A percentile compares a stretch with the other conserved stretches of the same genome.
These are phyloP conservation scores for Trichechus manatus DNA, from an alignment of 2,113 vertebrate genomes.

Conservation along the genomic window DNA sequence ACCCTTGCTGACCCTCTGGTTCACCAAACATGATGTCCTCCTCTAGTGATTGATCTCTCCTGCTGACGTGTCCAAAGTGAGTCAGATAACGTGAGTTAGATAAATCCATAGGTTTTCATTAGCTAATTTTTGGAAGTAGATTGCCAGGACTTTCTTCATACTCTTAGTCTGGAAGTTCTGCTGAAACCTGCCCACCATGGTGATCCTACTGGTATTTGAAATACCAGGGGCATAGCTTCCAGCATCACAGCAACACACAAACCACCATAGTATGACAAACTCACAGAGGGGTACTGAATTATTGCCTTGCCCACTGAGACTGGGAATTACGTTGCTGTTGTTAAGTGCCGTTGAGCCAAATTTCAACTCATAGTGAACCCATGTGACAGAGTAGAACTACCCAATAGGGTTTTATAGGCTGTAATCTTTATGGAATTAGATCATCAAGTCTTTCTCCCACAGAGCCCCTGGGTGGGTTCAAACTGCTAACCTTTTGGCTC, in stretches of 20 bases:
- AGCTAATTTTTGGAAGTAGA: background rate
- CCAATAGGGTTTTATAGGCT: background rate
- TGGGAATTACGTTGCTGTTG: background rate
- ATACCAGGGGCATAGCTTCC: background rate
- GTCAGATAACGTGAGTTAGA: too few species aligned
- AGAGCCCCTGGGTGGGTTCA: background rate
- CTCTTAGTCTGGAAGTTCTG: background rate
- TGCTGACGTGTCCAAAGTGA: too few species aligned
- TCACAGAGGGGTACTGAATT: background rate
- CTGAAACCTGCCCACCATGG: background rate
- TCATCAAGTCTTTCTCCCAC: background rate
- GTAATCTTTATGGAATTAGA: background rate
- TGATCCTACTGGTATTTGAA: background rate
- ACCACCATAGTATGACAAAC: background rate
- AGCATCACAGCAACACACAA: background rate
- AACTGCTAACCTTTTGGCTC: background rate
- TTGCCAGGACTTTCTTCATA: background rate
- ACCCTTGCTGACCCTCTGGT: too few species aligned
- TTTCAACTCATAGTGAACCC: background rate
- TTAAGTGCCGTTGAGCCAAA: background rate
- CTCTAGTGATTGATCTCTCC: too few species aligned
- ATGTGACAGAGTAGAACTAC: background rate
- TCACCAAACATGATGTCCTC: too few species aligned
- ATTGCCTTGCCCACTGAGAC: background rate
- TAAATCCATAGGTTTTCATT: too few species aligned